Evolutionary conservation across 2,888 invertebrate genomes (phyloP).

Genomic region (Xestia rhomboidea): DNA sequence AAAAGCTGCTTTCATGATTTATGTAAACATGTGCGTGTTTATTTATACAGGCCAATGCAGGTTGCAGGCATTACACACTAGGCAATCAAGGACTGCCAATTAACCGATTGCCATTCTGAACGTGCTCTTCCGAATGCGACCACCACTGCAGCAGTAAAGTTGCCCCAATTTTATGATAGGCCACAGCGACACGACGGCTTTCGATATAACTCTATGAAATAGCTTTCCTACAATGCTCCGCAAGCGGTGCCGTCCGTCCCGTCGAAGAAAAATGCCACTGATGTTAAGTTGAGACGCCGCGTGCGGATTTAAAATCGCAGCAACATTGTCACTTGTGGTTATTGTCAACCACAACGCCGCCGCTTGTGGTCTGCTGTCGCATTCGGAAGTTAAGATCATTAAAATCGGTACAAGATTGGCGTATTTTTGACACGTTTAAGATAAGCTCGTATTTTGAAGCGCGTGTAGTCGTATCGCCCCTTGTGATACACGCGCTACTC

Average conservation of each 20-base stretch:
- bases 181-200: background rate
- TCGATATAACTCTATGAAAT: background rate
- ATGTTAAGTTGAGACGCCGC: background rate
- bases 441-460: background rate
- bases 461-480: background rate
- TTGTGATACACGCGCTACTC: background rate
- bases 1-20: background rate
- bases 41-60: constrained; percentile 14
- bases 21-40: background rate
- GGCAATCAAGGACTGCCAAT: background rate
- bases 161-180: background rate
- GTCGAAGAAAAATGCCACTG: background rate
- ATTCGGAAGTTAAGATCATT: background rate
- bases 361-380: background rate
- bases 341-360: background rate
- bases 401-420: background rate
- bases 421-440: background rate
- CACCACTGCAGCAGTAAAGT: background rate
- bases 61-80: constrained; percentile 8
- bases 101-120: background rate
- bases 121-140: background rate
- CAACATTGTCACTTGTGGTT: background rate
- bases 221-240: background rate
- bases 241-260: background rate
- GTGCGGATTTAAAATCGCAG: background rate